Percentiles rank a stretch among this genome's conserved stretches.
phyloP scores from a whole-genome alignment of 2,888 invertebrate species.

The Spilosoma lubricipeda region DNA sequence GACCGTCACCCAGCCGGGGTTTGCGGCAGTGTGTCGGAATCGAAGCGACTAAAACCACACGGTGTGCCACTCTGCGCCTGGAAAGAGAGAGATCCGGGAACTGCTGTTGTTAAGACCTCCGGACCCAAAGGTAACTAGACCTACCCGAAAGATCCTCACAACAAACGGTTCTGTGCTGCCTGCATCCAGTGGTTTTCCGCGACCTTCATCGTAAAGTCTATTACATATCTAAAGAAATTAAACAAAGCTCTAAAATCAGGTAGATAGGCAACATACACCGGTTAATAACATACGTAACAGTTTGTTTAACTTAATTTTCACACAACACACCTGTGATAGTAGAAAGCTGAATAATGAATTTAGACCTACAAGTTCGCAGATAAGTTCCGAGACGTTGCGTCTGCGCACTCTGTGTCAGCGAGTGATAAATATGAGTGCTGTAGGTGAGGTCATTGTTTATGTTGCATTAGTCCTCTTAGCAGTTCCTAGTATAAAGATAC shows the following conservation, averaged over 20 bases:
- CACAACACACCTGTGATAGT: not conserved
- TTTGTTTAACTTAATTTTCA: not conserved
- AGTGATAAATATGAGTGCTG: slow-evolving; percentile 36
- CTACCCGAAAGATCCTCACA: too few species aligned
- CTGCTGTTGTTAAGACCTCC: too few species aligned
- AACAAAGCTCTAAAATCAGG: not conserved
- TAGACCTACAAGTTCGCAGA: slow-evolving; percentile 29
- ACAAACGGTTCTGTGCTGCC: too few species aligned
- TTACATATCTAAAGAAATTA: not conserved
- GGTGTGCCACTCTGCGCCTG: too few species aligned
- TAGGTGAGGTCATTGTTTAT: slow-evolving; percentile 60
- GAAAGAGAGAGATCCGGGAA: too few species aligned
- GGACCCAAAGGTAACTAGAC: too few species aligned
- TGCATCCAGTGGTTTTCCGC: too few species aligned
- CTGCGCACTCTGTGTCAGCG: slow-evolving; percentile 40
- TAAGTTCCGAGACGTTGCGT: slow-evolving; percentile 31
- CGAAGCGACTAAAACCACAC: too few species aligned
- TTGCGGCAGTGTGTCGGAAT: too few species aligned
- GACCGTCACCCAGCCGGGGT: too few species aligned
- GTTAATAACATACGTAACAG: not conserved
- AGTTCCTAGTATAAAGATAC: slow-evolving; percentile 47
- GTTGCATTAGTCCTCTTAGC: slow-evolving; percentile 47
- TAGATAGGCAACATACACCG: not conserved
- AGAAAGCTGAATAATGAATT: slow-evolving; percentile 19
- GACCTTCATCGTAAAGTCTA: too few species aligned